Percentiles rank a stretch among this genome's conserved stretches.
phyloP scores from a whole-genome alignment of 92 coral and sea anemone genomes.

The Porites lobata region DNA sequence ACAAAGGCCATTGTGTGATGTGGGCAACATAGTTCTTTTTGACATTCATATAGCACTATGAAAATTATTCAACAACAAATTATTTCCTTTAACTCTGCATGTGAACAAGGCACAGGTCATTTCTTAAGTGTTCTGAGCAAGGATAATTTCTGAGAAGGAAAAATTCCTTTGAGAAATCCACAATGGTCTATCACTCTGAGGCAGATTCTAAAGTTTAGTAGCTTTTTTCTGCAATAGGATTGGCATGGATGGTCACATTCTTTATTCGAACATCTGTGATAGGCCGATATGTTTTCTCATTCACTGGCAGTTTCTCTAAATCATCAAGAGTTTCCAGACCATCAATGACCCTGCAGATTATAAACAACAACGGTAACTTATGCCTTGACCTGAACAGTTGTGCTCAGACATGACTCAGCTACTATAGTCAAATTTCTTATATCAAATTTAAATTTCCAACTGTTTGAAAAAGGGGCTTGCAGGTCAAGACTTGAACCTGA shows the following conservation, averaged over 20 bases:
- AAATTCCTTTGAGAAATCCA: not conserved
- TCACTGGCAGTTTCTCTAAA: conserved; percentile 92
- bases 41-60: not conserved
- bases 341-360: conserved; percentile 84
- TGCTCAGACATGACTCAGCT: not conserved
- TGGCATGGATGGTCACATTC: conserved; percentile 93
- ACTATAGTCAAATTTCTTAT: too few relatives aligned
- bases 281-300: conserved; percentile 92
- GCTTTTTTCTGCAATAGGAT: conserved; percentile 88
- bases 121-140: not conserved
- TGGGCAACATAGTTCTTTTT: not conserved
- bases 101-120: not conserved
- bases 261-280: conserved; percentile 82
- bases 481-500: too few relatives aligned
- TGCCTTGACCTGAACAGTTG: not conserved
- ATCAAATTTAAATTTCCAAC: too few relatives aligned
- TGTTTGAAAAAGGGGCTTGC: too few relatives aligned
- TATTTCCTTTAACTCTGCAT: not conserved
- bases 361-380: not conserved
- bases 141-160: not conserved
- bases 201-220: not conserved
- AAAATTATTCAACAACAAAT: not conserved
- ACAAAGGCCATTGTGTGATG: not conserved
- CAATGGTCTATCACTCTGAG: not conserved
- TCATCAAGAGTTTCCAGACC: conserved; percentile 95